Conservation (phyloP, 2,888 invertebrate species). For the Melanargia galathea region DNA sequence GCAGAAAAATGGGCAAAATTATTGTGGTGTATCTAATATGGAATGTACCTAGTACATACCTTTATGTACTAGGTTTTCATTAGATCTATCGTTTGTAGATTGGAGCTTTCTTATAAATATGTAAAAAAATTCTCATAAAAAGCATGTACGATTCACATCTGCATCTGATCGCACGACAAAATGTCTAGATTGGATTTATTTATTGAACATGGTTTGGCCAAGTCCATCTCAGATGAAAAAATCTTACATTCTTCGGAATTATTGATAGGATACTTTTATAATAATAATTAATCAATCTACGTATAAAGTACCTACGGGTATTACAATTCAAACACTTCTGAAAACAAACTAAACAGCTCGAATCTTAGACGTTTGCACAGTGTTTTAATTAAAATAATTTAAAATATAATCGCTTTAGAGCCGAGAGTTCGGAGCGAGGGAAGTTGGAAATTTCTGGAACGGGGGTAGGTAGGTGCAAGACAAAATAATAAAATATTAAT, state of each 20-base stretch:
- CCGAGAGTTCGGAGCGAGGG: slow-evolving; percentile 74
- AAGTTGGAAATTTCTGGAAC: slow-evolving; percentile 75
- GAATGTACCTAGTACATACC: neutral
- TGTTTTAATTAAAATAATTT: slow-evolving; percentile 82
- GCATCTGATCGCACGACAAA: too few species aligned
- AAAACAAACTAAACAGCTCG: slow-evolving; percentile 54
- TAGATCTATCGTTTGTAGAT: too few species aligned
- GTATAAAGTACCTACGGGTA: slow-evolving; percentile 16
- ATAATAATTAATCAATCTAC: slow-evolving; percentile 24
- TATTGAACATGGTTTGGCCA: too few species aligned
- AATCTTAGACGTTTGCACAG: slow-evolving; percentile 70
- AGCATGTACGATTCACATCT: too few species aligned
- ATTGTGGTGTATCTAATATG: neutral
- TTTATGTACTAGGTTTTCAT: too few species aligned
- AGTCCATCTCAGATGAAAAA: too few species aligned
- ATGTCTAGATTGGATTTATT: too few species aligned
- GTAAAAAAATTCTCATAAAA: too few species aligned
- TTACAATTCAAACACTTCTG: slow-evolving; percentile 40
- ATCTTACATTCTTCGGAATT: neutral
- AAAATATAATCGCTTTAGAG: slow-evolving; percentile 82
- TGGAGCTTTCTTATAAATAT: too few species aligned
- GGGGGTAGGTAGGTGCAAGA: slow-evolving; percentile 72
- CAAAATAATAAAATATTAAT: slow-evolving; percentile 83
- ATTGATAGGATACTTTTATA: neutral
- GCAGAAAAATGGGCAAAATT: slow-evolving; percentile 8